Base-by-base conservation (phyloP, 2,113 vertebrate genomes). In the Bucco capensis region DNA sequence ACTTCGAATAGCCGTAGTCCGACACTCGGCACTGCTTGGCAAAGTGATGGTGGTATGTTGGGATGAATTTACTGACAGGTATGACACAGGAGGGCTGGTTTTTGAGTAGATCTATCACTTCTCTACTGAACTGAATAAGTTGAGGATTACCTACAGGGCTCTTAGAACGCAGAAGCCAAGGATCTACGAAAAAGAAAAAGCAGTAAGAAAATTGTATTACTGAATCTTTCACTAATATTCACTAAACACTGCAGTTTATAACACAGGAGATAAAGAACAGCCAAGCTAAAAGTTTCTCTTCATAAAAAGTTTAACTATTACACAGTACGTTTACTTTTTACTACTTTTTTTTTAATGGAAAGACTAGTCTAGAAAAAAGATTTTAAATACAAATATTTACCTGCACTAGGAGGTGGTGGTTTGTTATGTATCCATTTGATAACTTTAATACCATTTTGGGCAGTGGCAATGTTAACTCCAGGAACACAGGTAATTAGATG, bases 361-460 rank as follows among this genome's bases (percentile, higher is more conserved):
- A 37, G 7, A 24, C 19, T 2, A 85, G 50, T 28, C 70, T 11
- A 78, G 23, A 77, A 9, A 28, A 56, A 31, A 33, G 1, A 19
- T 37, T 58, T 65, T 22, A 49, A 65, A 56, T 8, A 72, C 14
- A 33, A 51, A 18, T 31, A 58, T 8, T 81, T 96, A 99, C 99
- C 99, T 81, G 98, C 95, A 89, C 98, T 98, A 38, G 98, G 98
- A n/a, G 97, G 97, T 1, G 99, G 98, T 37, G 99, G 99, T 92
- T 99, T 99, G 96, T 99, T 99, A 95, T 99, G 98, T 96, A 99
- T 98, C 99, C 99, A 99, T 84, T 99, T 99, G 57, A 99, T 98
- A 86, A 99, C 98, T 97, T 99, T 99, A 97, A 99, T 98, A 19
- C 99, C 99, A 44, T 99, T 99, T 96, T 99, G 99, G 27, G 99